Evolutionary conservation across 92 coral and sea anemone species (phyloP).

Genomic region (Blastomussa wellsi): DNA sequence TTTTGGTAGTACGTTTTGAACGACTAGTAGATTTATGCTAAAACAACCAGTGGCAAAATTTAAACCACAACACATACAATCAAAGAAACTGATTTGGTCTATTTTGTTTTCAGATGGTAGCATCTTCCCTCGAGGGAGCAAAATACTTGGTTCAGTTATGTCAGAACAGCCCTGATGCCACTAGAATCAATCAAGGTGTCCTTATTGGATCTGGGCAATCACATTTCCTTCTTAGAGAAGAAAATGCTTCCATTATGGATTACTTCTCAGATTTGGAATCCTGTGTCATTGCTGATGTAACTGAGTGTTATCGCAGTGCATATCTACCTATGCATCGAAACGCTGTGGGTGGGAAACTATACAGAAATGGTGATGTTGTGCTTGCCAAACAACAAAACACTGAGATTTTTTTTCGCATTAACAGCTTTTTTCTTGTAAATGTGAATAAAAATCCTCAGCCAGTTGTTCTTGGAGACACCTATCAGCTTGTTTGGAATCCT

Average conservation of each 20-base stretch:
- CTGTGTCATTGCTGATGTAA: constrained; percentile 43
- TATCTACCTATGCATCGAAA: constrained; percentile 55
- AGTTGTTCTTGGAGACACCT: constrained; percentile 54
- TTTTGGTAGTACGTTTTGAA: no score
- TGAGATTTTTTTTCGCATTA: constrained; percentile 49
- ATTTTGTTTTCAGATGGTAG: constrained; percentile 41
- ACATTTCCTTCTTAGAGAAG: no score
- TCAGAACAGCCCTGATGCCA: constrained; percentile 57
- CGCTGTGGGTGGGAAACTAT: no score
- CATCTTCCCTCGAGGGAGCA: constrained; percentile 60
- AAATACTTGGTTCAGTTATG: constrained; percentile 54
- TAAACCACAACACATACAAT: no score
- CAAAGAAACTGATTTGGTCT: constrained; percentile 30
- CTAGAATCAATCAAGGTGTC: no score
- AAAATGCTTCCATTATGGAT: constrained; percentile 27
- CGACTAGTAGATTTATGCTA: no score
- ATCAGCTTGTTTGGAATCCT: constrained; percentile 49
- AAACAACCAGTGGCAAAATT: no score
- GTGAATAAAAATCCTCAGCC: constrained; percentile 47
- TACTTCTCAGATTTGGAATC: constrained; percentile 35
- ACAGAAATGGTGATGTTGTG: constrained; percentile 49
- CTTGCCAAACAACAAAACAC: constrained; percentile 46
- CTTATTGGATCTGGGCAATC: no score
- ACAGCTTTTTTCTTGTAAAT: constrained; percentile 38
- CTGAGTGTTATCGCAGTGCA: constrained; percentile 59